A percentile compares a stretch with the other conserved stretches of the same genome.
These are phyloP conservation scores for Campylomormyrus numenius DNA, from an alignment of 2,113 vertebrate genomes.

Conservation along the genomic window DNA sequence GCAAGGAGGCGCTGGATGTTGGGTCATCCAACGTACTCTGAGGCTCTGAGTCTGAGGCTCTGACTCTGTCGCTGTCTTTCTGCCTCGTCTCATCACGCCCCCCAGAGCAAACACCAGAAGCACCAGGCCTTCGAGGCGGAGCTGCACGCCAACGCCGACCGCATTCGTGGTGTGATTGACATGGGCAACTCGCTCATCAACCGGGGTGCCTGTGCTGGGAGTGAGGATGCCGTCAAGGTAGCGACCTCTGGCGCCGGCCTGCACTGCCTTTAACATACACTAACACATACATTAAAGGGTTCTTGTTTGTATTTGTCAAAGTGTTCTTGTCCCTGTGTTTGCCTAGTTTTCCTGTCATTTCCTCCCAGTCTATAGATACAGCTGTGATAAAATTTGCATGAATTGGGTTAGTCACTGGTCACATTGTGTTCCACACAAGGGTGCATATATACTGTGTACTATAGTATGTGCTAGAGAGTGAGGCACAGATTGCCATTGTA, in stretches of 20 bases:
- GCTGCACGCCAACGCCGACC: conserved; percentile 90
- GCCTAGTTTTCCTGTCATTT: background rate
- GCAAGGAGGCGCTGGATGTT: background rate
- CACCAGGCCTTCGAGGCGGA: conserved; percentile 97
- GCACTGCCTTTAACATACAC: background rate
- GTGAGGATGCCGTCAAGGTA: conserved; percentile 95
- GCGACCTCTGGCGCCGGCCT: background rate
- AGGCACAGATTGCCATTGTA: background rate
- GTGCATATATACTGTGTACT: background rate
- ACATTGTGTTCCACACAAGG: background rate
- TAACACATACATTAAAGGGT: background rate
- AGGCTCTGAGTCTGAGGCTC: background rate
- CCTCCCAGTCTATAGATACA: background rate
- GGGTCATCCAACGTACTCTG: background rate
- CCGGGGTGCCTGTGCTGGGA: conserved; percentile 88
- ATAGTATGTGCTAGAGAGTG: background rate
- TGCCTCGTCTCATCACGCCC: conserved; percentile 10
- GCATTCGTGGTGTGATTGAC: conserved; percentile 90
- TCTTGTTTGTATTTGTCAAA: background rate
- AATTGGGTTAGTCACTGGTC: background rate
- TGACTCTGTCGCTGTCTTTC: background rate
- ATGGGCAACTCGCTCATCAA: conserved; percentile 91
- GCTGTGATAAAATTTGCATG: background rate
- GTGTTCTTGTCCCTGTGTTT: background rate
- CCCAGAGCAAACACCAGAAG: conserved; percentile 96